phyloP scores from a whole-genome alignment of 2,113 vertebrate species.

The Leptodactylus fuscus region DNA sequence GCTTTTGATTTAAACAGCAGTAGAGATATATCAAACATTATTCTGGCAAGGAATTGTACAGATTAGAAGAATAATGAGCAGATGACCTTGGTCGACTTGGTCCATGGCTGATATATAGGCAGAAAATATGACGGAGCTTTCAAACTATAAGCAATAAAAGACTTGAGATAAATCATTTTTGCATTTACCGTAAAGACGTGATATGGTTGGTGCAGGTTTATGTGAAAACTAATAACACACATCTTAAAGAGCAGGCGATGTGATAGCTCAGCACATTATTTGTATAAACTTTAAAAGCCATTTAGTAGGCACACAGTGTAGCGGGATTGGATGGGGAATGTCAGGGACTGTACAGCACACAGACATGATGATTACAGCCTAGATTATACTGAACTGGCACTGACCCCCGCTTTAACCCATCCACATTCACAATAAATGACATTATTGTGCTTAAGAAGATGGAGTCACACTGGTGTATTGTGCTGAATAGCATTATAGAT shows the following conservation, averaged over 20 bases:
- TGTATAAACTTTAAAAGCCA: conserved; percentile 54
- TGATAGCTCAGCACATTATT: conserved; percentile 58
- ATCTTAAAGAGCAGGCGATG: conserved; percentile 56
- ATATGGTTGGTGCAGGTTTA: conserved; percentile 42
- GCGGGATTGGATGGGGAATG: conserved; percentile 41
- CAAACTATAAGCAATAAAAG: conserved; percentile 56
- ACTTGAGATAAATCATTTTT: conserved; percentile 56
- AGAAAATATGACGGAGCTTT: conserved; percentile 57
- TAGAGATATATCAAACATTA: conserved; percentile 56
- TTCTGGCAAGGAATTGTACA: conserved; percentile 49
- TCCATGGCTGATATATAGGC: conserved; percentile 56
- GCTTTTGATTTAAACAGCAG: conserved; percentile 54
- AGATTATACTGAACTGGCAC: conserved; percentile 27
- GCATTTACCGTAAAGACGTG: conserved; percentile 53
- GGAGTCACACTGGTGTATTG: neutral
- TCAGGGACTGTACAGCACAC: conserved; percentile 6
- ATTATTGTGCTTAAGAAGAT: neutral
- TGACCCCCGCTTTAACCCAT: conserved; percentile 43
- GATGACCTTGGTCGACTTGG: conserved; percentile 54
- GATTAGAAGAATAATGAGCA: conserved; percentile 58
- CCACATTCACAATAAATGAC: neutral
- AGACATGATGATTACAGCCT: conserved; percentile 38
- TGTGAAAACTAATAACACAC: conserved; percentile 58
- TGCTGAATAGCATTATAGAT: neutral
- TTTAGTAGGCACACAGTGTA: conserved; percentile 40